A percentile compares a stretch with the other conserved stretches of the same genome.
These are phyloP conservation scores for Perizoma flavofasciatum DNA, from an alignment of 2,888 invertebrate genomes.

Conservation along the genomic window DNA sequence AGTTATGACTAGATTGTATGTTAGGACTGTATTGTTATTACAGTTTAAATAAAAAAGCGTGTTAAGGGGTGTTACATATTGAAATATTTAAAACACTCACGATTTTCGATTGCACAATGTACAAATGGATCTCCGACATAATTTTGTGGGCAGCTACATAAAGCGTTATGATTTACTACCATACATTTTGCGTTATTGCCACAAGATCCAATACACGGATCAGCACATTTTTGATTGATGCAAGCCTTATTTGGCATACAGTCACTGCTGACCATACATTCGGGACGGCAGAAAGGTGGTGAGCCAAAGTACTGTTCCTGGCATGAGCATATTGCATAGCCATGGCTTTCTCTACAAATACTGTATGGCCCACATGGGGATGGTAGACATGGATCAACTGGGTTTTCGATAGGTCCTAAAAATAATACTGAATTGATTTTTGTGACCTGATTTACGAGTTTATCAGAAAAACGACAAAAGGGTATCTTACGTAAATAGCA, in stretches of 20 bases:
- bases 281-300: conserved; percentile 90
- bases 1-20: background rate
- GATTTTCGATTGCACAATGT: conserved; percentile 86
- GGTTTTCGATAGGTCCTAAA: conserved; percentile 68
- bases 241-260: conserved; percentile 92
- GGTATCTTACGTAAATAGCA: conserved; percentile 84
- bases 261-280: conserved; percentile 92
- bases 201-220: conserved; percentile 93
- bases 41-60: conserved; percentile 17
- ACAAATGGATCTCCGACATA: conserved; percentile 92
- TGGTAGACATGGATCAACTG: conserved; percentile 83
- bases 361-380: conserved; percentile 93
- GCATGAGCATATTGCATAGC: conserved; percentile 92
- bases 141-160: conserved; percentile 91
- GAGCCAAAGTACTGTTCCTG: conserved; percentile 90
- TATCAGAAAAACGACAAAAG: background rate
- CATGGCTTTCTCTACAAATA: conserved; percentile 88
- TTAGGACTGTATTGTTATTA: conserved; percentile 15
- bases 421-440: conserved; percentile 32
- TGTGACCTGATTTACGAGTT: conserved; percentile 16
- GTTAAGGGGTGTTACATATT: conserved; percentile 23
- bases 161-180: conserved; percentile 93
- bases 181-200: conserved; percentile 92
- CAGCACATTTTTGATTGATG: conserved; percentile 90
- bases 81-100: conserved; percentile 76